These are phyloP conservation scores for Apotomis capreana DNA, from an alignment of 2,888 invertebrate species.

Conservation along the genomic window DNA sequence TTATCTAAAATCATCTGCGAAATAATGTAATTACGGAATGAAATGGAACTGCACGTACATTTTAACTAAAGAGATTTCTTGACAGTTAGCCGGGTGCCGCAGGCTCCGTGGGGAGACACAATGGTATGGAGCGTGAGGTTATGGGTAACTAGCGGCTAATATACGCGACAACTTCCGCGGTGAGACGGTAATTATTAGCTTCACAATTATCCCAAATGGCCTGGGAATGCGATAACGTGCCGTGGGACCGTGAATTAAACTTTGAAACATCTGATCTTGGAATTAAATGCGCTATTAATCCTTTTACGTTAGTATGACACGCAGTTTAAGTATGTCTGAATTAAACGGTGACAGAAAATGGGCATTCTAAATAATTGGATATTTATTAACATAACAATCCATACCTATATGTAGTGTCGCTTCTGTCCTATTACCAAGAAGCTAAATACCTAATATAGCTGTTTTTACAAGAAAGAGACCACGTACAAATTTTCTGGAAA, in stretches of 20 bases:
- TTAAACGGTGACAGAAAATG: background rate
- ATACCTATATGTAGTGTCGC: too few relatives aligned
- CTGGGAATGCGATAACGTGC: constrained; percentile 45
- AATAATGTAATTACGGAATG: constrained; percentile 32
- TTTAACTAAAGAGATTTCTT: constrained; percentile 28
- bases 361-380: too few relatives aligned
- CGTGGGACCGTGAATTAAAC: constrained; percentile 44
- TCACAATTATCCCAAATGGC: constrained; percentile 45
- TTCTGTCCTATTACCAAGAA: too few relatives aligned
- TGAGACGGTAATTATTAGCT: constrained; percentile 42
- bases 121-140: constrained; percentile 11
- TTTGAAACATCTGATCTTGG: constrained; percentile 26
- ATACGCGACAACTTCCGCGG: constrained; percentile 43
- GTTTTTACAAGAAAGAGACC: too few relatives aligned
- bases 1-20: constrained; percentile 33
- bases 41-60: constrained; percentile 29
- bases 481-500: too few relatives aligned
- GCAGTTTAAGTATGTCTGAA: background rate
- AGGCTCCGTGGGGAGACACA: constrained; percentile 23
- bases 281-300: constrained; percentile 10
- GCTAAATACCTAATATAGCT: too few relatives aligned
- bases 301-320: background rate
- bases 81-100: constrained; percentile 5
- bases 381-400: too few relatives aligned
- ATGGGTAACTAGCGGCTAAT: constrained; percentile 28